A percentile compares a stretch with the other conserved stretches of the same genome.
Evolutionary conservation across 2,113 vertebrate genomes (phyloP).

Genomic region (Ploceus nigricollis): DNA sequence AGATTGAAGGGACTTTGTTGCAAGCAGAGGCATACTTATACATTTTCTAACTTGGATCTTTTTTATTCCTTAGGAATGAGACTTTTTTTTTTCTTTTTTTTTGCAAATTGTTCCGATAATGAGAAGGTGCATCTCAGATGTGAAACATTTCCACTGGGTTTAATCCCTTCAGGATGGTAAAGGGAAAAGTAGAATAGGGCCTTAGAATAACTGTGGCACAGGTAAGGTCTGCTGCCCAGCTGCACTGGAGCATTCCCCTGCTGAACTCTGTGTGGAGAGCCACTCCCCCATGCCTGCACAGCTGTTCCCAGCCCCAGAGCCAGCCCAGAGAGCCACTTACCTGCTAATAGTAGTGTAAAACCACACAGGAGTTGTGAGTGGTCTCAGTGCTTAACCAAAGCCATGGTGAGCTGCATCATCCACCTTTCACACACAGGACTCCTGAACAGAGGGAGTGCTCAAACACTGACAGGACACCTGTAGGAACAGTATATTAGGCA

Average conservation of each 20-base stretch:
- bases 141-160: neutral
- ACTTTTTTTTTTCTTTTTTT: neutral
- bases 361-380: neutral
- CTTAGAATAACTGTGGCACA: neutral
- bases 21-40: neutral
- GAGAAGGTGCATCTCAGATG: neutral
- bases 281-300: rapidly evolving
- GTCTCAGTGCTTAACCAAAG: neutral
- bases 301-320: neutral
- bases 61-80: neutral
- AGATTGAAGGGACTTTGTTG: conserved; percentile 1
- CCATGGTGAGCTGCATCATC: neutral
- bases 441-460: neutral
- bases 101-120: neutral
- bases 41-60: neutral
- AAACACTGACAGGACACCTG: neutral
- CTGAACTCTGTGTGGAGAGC: neutral
- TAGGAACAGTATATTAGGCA: neutral
- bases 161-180: neutral
- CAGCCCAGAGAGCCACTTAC: neutral
- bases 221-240: neutral
- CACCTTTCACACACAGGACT: neutral
- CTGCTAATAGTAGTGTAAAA: neutral
- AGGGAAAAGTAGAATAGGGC: neutral
- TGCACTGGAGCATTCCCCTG: rapidly evolving